phyloP scores from a whole-genome alignment of 2,888 invertebrate genomes.

The Drosophila flavopinicola region DNA sequence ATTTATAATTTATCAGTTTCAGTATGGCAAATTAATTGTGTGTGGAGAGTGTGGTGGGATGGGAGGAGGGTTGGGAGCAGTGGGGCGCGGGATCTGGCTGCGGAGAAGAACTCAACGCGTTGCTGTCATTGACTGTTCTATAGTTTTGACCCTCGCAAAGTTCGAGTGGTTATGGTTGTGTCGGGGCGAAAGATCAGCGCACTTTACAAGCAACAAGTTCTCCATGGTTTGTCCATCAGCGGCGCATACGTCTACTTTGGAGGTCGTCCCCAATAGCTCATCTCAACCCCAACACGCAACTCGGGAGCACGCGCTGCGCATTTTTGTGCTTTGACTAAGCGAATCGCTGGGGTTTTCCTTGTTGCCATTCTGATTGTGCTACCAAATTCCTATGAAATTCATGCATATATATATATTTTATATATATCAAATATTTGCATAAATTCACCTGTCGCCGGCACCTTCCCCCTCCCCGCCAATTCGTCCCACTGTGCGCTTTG shows the following conservation, averaged over 20 bases:
- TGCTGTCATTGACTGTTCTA: conserved; percentile 75
- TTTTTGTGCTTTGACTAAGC: conserved; percentile 65
- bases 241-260: conserved; percentile 7
- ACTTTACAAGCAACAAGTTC: conserved; percentile 60
- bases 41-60: conserved; percentile 4
- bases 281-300: neutral
- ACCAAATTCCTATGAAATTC: conserved; percentile 23
- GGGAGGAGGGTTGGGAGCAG: neutral
- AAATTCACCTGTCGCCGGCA: conserved; percentile 41
- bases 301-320: conserved; percentile 58
- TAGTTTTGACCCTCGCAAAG: conserved; percentile 77
- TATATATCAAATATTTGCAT: conserved; percentile 47
- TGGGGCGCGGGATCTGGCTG: neutral
- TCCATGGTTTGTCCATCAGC: conserved; percentile 26
- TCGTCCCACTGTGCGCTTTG: conserved; percentile 17
- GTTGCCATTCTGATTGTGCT: conserved; percentile 3
- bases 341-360: conserved; percentile 65
- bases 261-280: conserved; percentile 36
- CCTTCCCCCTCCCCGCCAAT: neutral
- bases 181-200: conserved; percentile 66
- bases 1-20: conserved; percentile 77
- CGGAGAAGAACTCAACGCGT: conserved; percentile 8
- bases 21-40: conserved; percentile 65
- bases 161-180: conserved; percentile 60
- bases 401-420: conserved; percentile 10